Base-by-base conservation (phyloP, 2,888 invertebrate genomes). In the Drosophila mercatorum region DNA sequence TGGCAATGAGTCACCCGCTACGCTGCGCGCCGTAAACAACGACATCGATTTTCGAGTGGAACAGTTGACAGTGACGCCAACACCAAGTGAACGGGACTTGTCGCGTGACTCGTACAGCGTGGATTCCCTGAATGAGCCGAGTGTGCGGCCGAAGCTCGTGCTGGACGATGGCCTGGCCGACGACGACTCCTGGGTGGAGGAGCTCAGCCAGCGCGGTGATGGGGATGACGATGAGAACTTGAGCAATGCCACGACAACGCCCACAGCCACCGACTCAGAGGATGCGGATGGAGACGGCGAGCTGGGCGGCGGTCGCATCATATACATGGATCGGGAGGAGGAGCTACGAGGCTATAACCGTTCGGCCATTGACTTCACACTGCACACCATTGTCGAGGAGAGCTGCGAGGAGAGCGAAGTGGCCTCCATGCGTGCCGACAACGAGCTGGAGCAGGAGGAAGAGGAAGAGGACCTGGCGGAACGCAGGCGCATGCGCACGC, bases 361-460 rank as follows among this genome's bases (percentile, higher is more conserved):
- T 60, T 95, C 96, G 65, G 95, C 96, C 1, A 95, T 97, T 88
- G 97, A 98, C 93, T 97, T 97, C 91, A 97, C 97, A 2, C 93
- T 98, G 75, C 98, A 98, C 91, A 98, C 98, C 1, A 98, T 98
- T 81, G 96, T 97, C 36, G 98, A 98, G 93, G 98, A 98, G 93
- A 97, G 97, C 88, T 98, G 98, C 92, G 98, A 98, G 93, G 98
- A 98, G 93, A 97, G 97, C 92, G 97, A 97, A 93, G 95, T 96
- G 72, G 97, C 97, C 87, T 95, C 95, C 0, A 75, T 90, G 65
- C 79, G 91, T 38, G 86, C 85, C 6, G 83, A 85, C 43, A 90
- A 89, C 17, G 91, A 90, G 17, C 47, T 66, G 44, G 86, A 75
- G 2, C 68, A 68, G n/a, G 84, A 81, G 5, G 66, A 56, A 3